phyloP scores from a whole-genome alignment of 2,888 invertebrate species.

The Cryptophagus acutangulus region DNA sequence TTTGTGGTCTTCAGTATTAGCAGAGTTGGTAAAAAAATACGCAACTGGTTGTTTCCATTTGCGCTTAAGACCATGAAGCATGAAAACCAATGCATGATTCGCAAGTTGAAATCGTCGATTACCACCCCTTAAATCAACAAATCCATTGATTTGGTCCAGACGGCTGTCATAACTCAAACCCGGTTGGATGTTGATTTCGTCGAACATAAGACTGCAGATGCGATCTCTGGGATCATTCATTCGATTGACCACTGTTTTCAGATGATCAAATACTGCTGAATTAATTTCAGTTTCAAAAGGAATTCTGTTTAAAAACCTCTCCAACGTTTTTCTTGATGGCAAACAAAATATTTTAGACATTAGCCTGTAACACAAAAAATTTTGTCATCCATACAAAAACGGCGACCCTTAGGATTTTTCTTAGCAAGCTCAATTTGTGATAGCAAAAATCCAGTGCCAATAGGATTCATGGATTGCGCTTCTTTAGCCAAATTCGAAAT shows the following conservation, averaged over 20 bases:
- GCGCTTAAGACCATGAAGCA: background rate
- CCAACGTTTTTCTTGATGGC: background rate
- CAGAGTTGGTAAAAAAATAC: too few species aligned
- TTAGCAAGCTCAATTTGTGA: too few species aligned
- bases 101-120: background rate
- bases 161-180: background rate
- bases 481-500: too few species aligned
- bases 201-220: background rate
- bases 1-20: too few species aligned
- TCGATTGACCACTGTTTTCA: background rate
- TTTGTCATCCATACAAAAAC: background rate
- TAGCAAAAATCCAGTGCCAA: too few species aligned
- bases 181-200: background rate
- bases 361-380: background rate
- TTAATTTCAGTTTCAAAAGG: background rate
- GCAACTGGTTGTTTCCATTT: background rate
- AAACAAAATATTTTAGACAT: background rate
- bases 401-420: background rate
- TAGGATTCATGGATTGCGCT: too few species aligned
- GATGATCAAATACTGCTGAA: background rate
- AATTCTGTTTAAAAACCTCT: background rate
- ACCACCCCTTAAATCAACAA: background rate
- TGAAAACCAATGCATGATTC: background rate
- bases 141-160: background rate
- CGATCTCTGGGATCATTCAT: background rate